Evolutionary conservation across 2,113 vertebrate genomes (phyloP).

Genomic region (Potamarius usumacintae): DNA sequence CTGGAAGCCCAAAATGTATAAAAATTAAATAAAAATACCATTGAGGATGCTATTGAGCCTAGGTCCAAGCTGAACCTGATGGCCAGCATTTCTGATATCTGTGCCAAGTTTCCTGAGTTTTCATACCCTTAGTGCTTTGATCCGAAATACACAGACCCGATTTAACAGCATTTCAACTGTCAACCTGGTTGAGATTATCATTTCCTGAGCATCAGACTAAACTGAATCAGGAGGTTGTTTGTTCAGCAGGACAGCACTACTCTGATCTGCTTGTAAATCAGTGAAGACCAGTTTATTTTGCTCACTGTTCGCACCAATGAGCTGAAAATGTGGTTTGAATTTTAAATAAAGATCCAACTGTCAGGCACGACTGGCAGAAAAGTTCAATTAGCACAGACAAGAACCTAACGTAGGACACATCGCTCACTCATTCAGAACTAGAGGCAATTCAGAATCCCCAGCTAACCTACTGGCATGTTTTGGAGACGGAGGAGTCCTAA

Average conservation of each 20-base stretch:
- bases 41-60: neutral
- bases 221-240: neutral
- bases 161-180: neutral
- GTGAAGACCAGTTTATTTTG: slow-evolving; percentile 5
- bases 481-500: neutral
- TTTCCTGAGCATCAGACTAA: neutral
- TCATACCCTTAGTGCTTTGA: neutral
- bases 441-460: neutral
- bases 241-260: neutral
- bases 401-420: neutral
- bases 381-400: neutral
- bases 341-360: neutral
- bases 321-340: neutral
- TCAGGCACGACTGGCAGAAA: neutral
- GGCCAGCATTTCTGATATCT: neutral
- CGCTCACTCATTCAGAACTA: neutral
- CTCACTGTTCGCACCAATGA: neutral
- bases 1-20: neutral
- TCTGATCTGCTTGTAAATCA: slow-evolving; percentile 10
- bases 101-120: neutral
- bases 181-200: neutral
- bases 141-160: neutral
- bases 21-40: neutral
- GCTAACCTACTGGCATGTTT: neutral
- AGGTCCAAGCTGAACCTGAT: neutral